These are phyloP conservation scores for Etheostoma cragini DNA, from an alignment of 2,113 vertebrate species.

Conservation along the genomic window DNA sequence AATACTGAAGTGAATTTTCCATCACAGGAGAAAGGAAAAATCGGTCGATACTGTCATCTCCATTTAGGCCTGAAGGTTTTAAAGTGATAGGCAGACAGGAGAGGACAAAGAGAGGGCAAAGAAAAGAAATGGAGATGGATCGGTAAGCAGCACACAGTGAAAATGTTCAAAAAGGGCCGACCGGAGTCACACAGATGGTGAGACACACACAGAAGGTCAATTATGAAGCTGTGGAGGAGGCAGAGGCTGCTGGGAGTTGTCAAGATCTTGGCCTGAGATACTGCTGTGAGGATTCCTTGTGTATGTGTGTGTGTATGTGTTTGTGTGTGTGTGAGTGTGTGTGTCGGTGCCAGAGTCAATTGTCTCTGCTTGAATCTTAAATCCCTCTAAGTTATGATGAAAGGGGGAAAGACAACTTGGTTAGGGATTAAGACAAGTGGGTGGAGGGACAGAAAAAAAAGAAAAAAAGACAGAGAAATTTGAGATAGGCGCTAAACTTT, in stretches of 20 bases:
- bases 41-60: constrained; percentile 53
- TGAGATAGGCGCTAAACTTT: not conserved
- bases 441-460: constrained; percentile 5
- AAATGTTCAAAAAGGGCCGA: constrained; percentile 51
- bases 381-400: constrained; percentile 37
- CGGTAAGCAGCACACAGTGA: constrained; percentile 39
- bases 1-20: constrained; percentile 43
- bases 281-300: constrained; percentile 49
- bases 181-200: constrained; percentile 66
- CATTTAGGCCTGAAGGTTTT: constrained; percentile 37
- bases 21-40: constrained; percentile 14
- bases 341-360: constrained; percentile 15
- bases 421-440: constrained; percentile 15
- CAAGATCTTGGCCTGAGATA: constrained; percentile 68
- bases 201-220: constrained; percentile 69
- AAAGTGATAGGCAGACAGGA: constrained; percentile 31
- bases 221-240: constrained; percentile 71
- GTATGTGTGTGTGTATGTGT: constrained; percentile 28
- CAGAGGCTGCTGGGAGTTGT: constrained; percentile 70
- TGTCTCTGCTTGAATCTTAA: constrained; percentile 21
- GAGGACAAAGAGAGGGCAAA: constrained; percentile 49
- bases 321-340: constrained; percentile 40
- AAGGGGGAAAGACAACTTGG: not conserved
- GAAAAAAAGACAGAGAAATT: not conserved
- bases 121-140: constrained; percentile 20